phyloP scores from a whole-genome alignment of 2,113 vertebrate genomes.

The Paramormyrops kingsleyae region DNA sequence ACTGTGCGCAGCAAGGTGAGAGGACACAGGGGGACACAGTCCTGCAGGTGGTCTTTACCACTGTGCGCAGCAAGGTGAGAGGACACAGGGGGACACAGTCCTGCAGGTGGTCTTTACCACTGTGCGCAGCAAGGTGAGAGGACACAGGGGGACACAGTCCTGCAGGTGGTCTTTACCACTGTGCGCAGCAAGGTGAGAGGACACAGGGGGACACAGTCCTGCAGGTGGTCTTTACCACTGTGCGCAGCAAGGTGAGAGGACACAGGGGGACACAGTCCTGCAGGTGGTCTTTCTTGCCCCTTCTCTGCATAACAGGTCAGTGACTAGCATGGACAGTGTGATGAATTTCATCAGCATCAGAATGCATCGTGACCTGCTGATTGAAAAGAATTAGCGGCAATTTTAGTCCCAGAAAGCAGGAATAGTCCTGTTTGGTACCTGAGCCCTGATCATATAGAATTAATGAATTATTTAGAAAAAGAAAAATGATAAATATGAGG shows the following conservation, averaged over 20 bases:
- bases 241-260: too few species aligned
- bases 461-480: background rate
- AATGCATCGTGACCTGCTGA: background rate
- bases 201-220: background rate
- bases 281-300: background rate
- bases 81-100: background rate
- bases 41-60: slow-evolving; percentile 7
- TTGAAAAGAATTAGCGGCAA: background rate
- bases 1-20: slow-evolving; percentile 51
- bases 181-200: slow-evolving; percentile 51
- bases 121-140: slow-evolving; percentile 50
- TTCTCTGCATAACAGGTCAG: background rate
- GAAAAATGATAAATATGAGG: background rate
- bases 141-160: background rate
- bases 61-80: slow-evolving; percentile 51
- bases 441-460: background rate
- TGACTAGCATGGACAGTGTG: background rate
- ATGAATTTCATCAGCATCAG: background rate
- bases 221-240: background rate
- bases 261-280: too few species aligned
- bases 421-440: background rate
- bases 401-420: too few species aligned
- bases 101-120: slow-evolving; percentile 16
- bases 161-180: slow-evolving; percentile 16
- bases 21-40: background rate